Evolutionary conservation across 2,113 vertebrate genomes (phyloP), one percentile per base, ranked within the genome.

Genomic region (Sarotherodon lohbergeri): DNA sequence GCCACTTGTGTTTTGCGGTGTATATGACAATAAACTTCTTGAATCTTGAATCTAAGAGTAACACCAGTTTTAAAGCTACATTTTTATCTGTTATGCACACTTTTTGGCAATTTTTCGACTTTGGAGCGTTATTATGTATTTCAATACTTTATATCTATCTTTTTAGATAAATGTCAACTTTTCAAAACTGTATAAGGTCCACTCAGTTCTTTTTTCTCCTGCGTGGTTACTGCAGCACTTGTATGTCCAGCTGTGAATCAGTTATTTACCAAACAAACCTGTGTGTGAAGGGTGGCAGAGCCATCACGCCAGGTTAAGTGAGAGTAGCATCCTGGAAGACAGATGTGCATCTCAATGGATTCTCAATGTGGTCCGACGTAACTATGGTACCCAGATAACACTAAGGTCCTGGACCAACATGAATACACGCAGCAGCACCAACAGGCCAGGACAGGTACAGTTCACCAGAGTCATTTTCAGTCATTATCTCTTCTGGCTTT

Each of bases 401-500:
- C n/a, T 22, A 66, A 2, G 24, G 9, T 7, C 6, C 50, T 13
- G 32, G 32, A 34, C 48, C 59, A 43, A 56, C 50, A 55, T 29
- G 16, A 68, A 83, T 50, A 24, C 41, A 48, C 6, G 4, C 81
- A 41, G 24, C 16, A n/a, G 48, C 32, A 5, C 59, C 59, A 48
- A 73, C 41, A 86, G 78, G 34, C 46, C 22, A 11, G 54, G 13
- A 19, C 83, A 81, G 79, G 76, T 78, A 73, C 54, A 80, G 46
- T 57, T 80, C 46, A 63, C 13, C 78, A 11, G 22, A 41, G 34
- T 1, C n/a, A 57, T 90, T 93, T 91, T 91, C 87, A 85, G 57
- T 78, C 79, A 86, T 80, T 90, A 89, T 92, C 86, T 90, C 48
- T 17, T 39, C 55, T 86, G 46, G 55, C 83, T 92, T 83, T 81